Evolutionary conservation across 37 sponge, comb jelly and placozoan species (phyloP), one percentile per base, ranked within the genome.

Genomic region (Halichondria panicea): DNA sequence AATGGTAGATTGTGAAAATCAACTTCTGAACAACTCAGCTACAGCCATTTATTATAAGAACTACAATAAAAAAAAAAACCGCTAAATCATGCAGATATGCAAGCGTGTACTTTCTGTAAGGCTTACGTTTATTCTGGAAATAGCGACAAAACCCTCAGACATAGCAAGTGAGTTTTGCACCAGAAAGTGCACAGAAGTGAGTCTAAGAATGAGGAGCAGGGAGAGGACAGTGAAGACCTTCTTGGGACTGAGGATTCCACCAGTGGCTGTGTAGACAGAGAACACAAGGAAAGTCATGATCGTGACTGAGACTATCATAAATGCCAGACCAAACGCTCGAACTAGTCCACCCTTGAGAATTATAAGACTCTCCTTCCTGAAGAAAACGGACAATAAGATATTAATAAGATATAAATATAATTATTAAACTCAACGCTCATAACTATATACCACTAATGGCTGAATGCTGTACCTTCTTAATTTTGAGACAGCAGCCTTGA

Each of bases 381-480:
- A 2, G 27, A 25, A 34, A 59, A n/a, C n/a, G n/a, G n/a, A n/a
- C n/a, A n/a, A n/a, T n/a, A n/a, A n/a, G n/a, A n/a, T n/a, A n/a
- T n/a, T n/a, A n/a, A n/a, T n/a, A n/a, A n/a, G n/a, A n/a, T n/a
- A n/a, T n/a, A n/a, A n/a, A n/a, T n/a, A n/a, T n/a, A n/a, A n/a
- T n/a, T n/a, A n/a, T n/a, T n/a, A n/a, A n/a, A n/a, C n/a, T n/a
- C n/a, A n/a, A n/a, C n/a, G n/a, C n/a, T n/a, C n/a, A n/a, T n/a
- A n/a, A n/a, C n/a, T n/a, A n/a, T n/a, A n/a, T n/a, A n/a, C n/a
- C n/a, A n/a, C n/a, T n/a, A n/a, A n/a, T n/a, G n/a, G n/a, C n/a
- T 32, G 35, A 37, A 31, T 3, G 11, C 70, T 80, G 54, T 22
- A 93, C 93, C 58, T 93, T 80, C 93, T 72, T 19, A 93, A 77